Base-by-base conservation (phyloP, 2,888 invertebrate species). In the Terebella lapidaria region DNA sequence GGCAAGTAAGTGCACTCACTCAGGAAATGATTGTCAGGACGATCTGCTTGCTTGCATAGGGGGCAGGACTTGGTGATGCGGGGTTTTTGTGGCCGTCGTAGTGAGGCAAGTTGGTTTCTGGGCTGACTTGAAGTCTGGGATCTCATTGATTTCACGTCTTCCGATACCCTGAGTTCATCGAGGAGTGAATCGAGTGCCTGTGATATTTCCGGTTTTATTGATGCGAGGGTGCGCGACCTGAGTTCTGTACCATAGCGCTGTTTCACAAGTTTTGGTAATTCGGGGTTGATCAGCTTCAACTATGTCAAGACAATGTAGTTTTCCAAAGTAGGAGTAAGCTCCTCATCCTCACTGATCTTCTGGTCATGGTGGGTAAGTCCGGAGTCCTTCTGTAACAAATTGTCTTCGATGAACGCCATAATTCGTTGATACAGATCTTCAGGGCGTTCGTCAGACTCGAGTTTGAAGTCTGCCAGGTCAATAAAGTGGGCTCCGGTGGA, bases 351-450 rank as follows among this genome's bases (percentile, higher is more conserved):
- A 5, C n/a, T 22, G 5, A 22, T 10, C n/a, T 15, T 22, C 5
- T 49, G n/a, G 24, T 22, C 29, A 28, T 27, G 53, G 28, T 53
- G 26, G 25, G 53, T 53, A 18, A 53, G 25, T 10, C 28, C 26
- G 15, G 27, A 15, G 22, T 5, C 22, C 10, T 15, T 28, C 28
- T 26, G 10, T 4, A 53, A 10, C 10, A 53, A 22, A 28, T 53
- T 53, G 28, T 53, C 53, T 15, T 53, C 53, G 4, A 53, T 28
- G 28, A 53, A 53, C 10, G 27, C 53, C 53, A 53, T 53, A 5
- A 53, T 15, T 28, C 28, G 26, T 28, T 53, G 53, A 28, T 18
- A 53, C 22, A 53, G 22, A 28, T 53, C 53, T 28, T 53, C 53
- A 15, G 28, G 53, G 4, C 53, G 4, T 15, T 53, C 53, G 10